Conservation (phyloP, 2,113 vertebrate species). For the Ageneiosus marmoratus region DNA sequence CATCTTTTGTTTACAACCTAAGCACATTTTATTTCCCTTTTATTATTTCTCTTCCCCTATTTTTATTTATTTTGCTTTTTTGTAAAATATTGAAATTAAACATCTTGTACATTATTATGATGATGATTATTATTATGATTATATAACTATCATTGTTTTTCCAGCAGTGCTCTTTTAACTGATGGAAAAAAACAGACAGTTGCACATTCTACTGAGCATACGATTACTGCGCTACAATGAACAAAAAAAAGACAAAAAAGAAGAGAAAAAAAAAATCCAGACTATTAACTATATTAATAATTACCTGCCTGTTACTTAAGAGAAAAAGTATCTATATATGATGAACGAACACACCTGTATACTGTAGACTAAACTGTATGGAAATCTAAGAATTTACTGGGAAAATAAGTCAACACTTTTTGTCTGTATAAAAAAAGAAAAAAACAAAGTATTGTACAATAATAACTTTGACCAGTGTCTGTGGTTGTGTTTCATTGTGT, state of each 20-base stretch:
- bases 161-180: constrained; percentile 70
- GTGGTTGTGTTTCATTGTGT: constrained; percentile 69
- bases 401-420: constrained; percentile 81
- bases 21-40: constrained; percentile 57
- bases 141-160: constrained; percentile 57
- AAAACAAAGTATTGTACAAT: constrained; percentile 82
- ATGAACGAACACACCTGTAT: constrained; percentile 81
- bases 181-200: constrained; percentile 69
- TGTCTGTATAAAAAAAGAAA: constrained; percentile 80
- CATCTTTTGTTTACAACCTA: constrained; percentile 75
- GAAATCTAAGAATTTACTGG: constrained; percentile 80
- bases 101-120: constrained; percentile 69
- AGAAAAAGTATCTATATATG: constrained; percentile 79
- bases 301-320: constrained; percentile 83
- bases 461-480: constrained; percentile 83
- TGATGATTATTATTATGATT: constrained; percentile 60
- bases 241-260: constrained; percentile 65
- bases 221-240: constrained; percentile 72
- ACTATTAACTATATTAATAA: constrained; percentile 82
- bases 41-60: constrained; percentile 58
- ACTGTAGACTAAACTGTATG: constrained; percentile 82
- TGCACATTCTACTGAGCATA: constrained; percentile 78
- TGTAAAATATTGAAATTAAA: constrained; percentile 69
- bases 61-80: constrained; percentile 66
- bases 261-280: constrained; percentile 61